Percentiles rank a stretch among this genome's conserved stretches.
Evolutionary conservation across 2,113 vertebrate genomes (phyloP).

Genomic region (Mus spicilegus): DNA sequence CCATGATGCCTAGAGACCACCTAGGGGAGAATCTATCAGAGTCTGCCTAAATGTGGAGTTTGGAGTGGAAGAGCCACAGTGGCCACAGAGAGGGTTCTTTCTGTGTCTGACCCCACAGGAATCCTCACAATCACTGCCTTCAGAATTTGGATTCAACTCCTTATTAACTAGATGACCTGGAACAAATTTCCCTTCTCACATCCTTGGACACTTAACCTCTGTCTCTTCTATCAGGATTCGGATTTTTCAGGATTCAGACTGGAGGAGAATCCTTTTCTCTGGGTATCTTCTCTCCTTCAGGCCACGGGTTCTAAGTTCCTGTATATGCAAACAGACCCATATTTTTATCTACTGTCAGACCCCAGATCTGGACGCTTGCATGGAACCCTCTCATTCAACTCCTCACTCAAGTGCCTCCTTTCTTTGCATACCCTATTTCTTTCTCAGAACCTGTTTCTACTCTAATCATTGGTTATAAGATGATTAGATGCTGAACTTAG

Average conservation of each 20-base stretch:
- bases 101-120: fast-evolving
- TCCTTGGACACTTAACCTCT: not conserved
- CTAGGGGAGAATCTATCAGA: not conserved
- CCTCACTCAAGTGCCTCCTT: not conserved
- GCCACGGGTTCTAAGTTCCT: not conserved
- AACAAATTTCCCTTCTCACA: not conserved
- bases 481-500: not conserved
- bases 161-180: not conserved
- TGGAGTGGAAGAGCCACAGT: not conserved
- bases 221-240: not conserved
- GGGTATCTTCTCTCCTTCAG: not conserved
- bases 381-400: not conserved
- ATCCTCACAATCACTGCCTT: not conserved
- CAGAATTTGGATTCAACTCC: not conserved
- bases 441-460: not conserved
- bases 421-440: not conserved
- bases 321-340: not conserved
- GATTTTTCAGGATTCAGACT: not conserved
- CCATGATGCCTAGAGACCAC: not conserved
- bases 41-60: not conserved
- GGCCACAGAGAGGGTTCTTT: not conserved
- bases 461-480: not conserved
- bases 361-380: not conserved
- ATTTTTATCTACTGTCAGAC: not conserved
- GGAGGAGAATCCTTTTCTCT: not conserved